A percentile compares a stretch with the other conserved stretches of the same genome.
Conservation (phyloP, 2,888 invertebrate species). For the Sarcophaga subvicina region DNA sequence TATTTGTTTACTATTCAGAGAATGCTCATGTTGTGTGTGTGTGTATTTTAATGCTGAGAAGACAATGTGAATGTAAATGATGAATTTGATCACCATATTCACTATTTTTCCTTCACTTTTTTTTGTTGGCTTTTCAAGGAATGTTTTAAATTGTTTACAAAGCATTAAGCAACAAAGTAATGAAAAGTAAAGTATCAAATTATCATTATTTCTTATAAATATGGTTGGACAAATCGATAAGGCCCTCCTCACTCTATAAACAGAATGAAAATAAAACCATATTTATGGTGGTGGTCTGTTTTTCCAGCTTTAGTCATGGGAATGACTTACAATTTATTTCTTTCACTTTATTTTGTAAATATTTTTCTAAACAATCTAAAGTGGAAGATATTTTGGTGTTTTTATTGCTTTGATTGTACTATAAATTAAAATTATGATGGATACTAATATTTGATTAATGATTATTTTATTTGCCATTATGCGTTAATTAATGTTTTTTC, state of each 20-base stretch:
- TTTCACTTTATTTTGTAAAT: too few relatives aligned
- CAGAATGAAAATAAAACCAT: not conserved
- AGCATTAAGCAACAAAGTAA: constrained; percentile 24
- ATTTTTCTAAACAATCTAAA: not conserved
- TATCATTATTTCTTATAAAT: constrained; percentile 41
- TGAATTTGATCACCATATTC: constrained; percentile 47
- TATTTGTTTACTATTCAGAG: constrained; percentile 54
- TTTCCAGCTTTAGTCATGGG: constrained; percentile 50
- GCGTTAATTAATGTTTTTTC: not conserved
- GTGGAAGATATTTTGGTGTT: not conserved
- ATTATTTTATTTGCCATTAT: constrained; percentile 8
- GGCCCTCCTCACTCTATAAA: constrained; percentile 1
- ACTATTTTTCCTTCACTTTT: not conserved
- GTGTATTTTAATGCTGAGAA: not conserved
- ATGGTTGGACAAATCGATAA: constrained; percentile 28
- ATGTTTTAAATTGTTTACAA: constrained; percentile 28
- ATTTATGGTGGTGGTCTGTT: constrained; percentile 49
- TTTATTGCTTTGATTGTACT: constrained; percentile 1
- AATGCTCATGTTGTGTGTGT: constrained; percentile 27
- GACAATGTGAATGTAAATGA: constrained; percentile 22
- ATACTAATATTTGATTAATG: constrained; percentile 52
- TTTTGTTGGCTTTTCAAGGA: constrained; percentile 10
- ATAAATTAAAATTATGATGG: constrained; percentile 3
- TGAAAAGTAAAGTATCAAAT: constrained; percentile 57
- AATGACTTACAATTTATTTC: constrained; percentile 40